These are phyloP conservation scores for Geopemphigus sp. DNA, from an alignment of 1,140 invertebrate genomes.

Conservation along the genomic window DNA sequence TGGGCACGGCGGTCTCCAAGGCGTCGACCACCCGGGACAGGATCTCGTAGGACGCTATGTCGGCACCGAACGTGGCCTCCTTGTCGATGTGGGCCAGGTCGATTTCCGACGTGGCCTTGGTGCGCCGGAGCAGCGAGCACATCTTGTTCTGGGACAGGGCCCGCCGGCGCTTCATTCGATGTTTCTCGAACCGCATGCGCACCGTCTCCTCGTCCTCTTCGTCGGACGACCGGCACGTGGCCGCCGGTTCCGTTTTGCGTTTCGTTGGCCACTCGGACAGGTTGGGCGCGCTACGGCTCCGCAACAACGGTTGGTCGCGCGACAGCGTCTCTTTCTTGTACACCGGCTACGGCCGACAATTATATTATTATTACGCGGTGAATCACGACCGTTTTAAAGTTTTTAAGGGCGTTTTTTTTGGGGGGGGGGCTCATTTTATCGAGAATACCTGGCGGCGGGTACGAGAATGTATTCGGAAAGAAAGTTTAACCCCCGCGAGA, in stretches of 20 bases:
- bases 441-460: too few relatives aligned
- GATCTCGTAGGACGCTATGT: slow-evolving; percentile 69
- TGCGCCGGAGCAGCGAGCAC: slow-evolving; percentile 36
- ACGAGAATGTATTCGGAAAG: too few relatives aligned
- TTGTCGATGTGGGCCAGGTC: slow-evolving; percentile 74
- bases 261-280: slow-evolving; percentile 53
- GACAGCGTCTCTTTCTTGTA: slow-evolving; percentile 30
- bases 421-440: too few relatives aligned
- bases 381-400: too few relatives aligned
- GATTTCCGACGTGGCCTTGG: slow-evolving; percentile 48
- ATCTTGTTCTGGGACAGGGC: slow-evolving; percentile 52
- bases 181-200: slow-evolving; percentile 49
- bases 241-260: slow-evolving; percentile 13
- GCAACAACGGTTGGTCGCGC: neutral
- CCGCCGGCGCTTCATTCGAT: slow-evolving; percentile 50
- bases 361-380: too few relatives aligned
- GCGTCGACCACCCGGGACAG: slow-evolving; percentile 72
- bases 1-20: slow-evolving; percentile 58
- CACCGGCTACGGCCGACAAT: slow-evolving; percentile 28
- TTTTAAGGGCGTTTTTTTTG: too few relatives aligned
- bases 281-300: slow-evolving; percentile 53
- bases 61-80: slow-evolving; percentile 67
- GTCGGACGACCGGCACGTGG: neutral
- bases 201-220: slow-evolving; percentile 52
- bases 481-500: too few relatives aligned